Evolutionary conservation across 2,113 vertebrate genomes (phyloP).

Genomic region (Grammomys surdaster): DNA sequence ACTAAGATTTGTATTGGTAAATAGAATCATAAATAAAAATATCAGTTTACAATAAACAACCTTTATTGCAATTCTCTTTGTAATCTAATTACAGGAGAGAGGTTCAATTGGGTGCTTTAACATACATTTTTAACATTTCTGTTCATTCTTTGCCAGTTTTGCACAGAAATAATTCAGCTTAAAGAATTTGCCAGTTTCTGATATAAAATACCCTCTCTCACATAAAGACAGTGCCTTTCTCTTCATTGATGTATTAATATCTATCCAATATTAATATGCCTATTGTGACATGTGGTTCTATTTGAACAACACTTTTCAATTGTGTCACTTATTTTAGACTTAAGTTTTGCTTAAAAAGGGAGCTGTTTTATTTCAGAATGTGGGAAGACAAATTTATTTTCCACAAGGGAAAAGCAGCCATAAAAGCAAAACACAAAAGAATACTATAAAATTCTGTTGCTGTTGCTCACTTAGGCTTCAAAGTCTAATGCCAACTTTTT

Average conservation of each 20-base stretch:
- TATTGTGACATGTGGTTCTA: neutral
- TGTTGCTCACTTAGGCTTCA: neutral
- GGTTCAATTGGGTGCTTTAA: neutral
- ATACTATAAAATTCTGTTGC: neutral
- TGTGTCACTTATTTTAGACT: neutral
- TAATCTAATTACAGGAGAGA: constrained; percentile 24
- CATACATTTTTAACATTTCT: neutral
- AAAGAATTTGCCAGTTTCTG: neutral
- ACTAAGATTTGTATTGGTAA: constrained; percentile 27
- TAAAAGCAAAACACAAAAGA: neutral
- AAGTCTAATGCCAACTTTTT: neutral
- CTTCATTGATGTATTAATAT: neutral
- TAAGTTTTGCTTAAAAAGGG: neutral
- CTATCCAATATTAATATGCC: neutral
- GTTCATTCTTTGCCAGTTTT: neutral
- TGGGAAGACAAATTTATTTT: neutral
- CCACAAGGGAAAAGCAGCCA: neutral
- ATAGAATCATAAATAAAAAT: neutral
- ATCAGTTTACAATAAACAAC: neutral
- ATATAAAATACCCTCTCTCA: neutral
- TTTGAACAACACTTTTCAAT: neutral
- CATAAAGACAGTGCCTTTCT: neutral
- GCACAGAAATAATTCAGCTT: neutral
- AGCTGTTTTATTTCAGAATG: neutral
- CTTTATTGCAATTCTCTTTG: neutral